phyloP scores from a whole-genome alignment of 2,797 vertebrate species.

The Gymnopithys bicolor region DNA sequence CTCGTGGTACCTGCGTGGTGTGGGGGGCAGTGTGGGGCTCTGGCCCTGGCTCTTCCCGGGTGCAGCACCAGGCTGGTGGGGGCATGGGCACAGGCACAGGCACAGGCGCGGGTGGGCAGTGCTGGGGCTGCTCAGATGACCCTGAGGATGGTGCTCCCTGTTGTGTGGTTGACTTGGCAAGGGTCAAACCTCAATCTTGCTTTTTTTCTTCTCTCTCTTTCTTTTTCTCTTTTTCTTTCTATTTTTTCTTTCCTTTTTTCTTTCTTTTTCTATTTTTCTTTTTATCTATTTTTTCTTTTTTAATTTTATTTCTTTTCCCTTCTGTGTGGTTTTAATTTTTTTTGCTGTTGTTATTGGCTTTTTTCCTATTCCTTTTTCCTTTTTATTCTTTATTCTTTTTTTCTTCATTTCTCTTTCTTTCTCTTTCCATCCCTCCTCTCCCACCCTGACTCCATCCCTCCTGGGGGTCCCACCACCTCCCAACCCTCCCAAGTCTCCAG shows the following conservation, averaged over 20 bases:
- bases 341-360: no score
- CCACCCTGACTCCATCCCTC: neutral
- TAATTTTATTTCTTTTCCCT: no score
- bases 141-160: neutral
- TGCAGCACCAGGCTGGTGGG: neutral
- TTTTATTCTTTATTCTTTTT: accelerated
- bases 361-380: accelerated
- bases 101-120: neutral
- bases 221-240: accelerated
- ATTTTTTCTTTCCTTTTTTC: accelerated
- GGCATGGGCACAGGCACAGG: accelerated
- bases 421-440: no score
- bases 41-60: neutral
- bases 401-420: neutral
- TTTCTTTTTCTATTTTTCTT: accelerated
- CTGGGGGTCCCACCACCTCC: neutral
- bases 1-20: neutral
- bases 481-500: neutral
- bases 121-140: neutral
- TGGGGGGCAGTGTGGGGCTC: neutral
- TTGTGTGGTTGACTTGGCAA: neutral
- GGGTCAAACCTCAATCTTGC: neutral
- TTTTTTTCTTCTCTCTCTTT: neutral
- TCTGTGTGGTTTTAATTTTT: no score
- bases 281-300: no score